These are phyloP conservation scores for Orestias chungarensis DNA, from an alignment of 2,797 vertebrate genomes.

Conservation along the genomic window DNA sequence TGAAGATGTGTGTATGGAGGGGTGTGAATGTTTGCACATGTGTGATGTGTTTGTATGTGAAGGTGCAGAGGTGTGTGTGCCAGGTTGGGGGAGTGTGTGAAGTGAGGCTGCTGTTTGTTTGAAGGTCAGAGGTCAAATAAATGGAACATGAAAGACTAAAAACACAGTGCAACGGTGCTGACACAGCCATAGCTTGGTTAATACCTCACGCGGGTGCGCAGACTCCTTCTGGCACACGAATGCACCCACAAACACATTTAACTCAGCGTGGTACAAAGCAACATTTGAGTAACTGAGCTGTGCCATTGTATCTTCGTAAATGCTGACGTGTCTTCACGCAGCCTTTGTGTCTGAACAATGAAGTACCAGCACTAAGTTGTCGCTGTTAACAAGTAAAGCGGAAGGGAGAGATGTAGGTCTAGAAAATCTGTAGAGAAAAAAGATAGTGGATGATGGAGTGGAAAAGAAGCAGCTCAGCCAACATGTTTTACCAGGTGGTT, in stretches of 20 bases:
- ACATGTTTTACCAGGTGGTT: conserved; percentile 73
- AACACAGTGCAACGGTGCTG: conserved; percentile 66
- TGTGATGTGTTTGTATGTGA: conserved; percentile 32
- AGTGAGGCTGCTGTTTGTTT: conserved; percentile 60
- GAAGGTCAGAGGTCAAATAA: conserved; percentile 78
- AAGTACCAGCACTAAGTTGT: conserved; percentile 67
- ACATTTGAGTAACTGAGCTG: conserved; percentile 75
- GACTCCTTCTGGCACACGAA: conserved; percentile 18
- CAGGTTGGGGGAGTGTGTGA: conserved; percentile 28
- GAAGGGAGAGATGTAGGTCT: conserved; percentile 24
- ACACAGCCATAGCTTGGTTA: conserved; percentile 75
- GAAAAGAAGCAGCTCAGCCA: conserved; percentile 50
- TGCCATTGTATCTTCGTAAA: conserved; percentile 75
- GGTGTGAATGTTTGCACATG: conserved; percentile 33
- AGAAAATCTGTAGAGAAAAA: conserved; percentile 20
- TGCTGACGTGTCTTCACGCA: conserved; percentile 74
- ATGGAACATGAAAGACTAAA: conserved; percentile 80
- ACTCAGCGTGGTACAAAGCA: conserved; percentile 50
- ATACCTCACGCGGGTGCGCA: conserved; percentile 72
- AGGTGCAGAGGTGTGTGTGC: conserved; percentile 56
- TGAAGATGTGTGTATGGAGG: conserved; percentile 40
- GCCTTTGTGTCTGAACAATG: conserved; percentile 74
- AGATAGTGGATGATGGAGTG: conserved; percentile 11
- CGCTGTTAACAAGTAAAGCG: conserved; percentile 60
- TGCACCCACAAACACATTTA: conserved; percentile 58